Evolutionary conservation across 2,888 invertebrate species (phyloP).

Genomic region (Lasioglossum malachurum): DNA sequence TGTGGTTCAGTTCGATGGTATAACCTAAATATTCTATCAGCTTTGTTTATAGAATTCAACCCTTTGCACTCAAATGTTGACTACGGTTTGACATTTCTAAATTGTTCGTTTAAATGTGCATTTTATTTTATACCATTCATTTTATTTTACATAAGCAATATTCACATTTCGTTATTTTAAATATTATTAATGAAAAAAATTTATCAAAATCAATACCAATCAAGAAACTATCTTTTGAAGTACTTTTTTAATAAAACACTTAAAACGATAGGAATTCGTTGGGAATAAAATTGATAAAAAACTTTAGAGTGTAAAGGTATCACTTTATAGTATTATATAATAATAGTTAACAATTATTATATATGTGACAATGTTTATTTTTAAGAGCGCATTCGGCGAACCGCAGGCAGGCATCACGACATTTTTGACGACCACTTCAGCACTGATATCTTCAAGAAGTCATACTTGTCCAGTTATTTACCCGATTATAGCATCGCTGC

Average conservation of each 20-base stretch:
- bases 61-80: background rate
- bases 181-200: background rate
- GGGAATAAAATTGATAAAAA: no score
- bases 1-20: constrained; percentile 89
- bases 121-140: background rate
- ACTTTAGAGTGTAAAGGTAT: no score
- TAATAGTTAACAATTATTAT: background rate
- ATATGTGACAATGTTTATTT: background rate
- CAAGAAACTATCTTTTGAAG: no score
- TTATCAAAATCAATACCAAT: no score
- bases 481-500: constrained; percentile 92
- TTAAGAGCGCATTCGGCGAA: constrained; percentile 54
- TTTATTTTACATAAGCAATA: background rate
- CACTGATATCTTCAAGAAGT: constrained; percentile 82
- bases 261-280: no score
- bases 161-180: background rate
- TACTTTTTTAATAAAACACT: no score
- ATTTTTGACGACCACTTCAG: constrained; percentile 49
- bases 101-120: background rate
- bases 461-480: constrained; percentile 89
- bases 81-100: background rate
- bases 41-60: background rate
- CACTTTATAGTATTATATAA: background rate
- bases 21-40: constrained; percentile 50
- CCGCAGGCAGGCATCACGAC: constrained; percentile 60